Percentiles rank a stretch among this genome's conserved stretches.
These are phyloP conservation scores for Daphoenositta chrysoptera DNA, from an alignment of 2,113 vertebrate genomes.

Conservation along the genomic window DNA sequence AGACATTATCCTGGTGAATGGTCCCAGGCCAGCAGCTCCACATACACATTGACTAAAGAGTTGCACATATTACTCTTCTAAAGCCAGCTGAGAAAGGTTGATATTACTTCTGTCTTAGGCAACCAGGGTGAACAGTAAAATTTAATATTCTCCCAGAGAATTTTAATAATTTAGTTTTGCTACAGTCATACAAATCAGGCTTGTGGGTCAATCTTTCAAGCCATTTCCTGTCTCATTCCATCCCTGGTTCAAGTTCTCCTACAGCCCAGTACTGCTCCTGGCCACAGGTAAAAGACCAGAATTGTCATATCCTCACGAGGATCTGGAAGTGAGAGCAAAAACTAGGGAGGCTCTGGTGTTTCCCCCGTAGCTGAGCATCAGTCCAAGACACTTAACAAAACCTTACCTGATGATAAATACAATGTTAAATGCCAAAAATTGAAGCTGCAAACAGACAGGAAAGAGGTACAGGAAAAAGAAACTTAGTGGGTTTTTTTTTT, in stretches of 20 bases:
- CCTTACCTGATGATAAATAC: background rate
- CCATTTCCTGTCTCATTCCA: background rate
- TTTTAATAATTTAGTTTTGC: background rate
- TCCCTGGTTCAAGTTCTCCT: background rate
- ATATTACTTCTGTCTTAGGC: background rate
- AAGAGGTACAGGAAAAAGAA: background rate
- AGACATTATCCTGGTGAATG: background rate
- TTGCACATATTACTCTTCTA: background rate
- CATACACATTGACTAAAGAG: too few relatives aligned
- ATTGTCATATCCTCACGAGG: background rate
- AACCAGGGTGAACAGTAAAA: background rate
- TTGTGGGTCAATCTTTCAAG: background rate
- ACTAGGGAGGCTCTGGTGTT: background rate
- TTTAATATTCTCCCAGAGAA: background rate
- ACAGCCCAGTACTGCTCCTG: background rate
- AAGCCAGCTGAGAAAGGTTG: background rate
- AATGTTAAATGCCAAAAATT: background rate
- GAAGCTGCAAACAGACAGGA: background rate
- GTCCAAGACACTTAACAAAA: background rate
- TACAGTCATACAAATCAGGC: background rate
- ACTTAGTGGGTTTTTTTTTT: rapidly evolving
- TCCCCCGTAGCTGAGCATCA: background rate
- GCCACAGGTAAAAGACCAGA: background rate
- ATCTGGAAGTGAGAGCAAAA: background rate
- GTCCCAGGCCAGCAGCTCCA: background rate